Percentiles rank a stretch among this genome's conserved stretches.
Evolutionary conservation across 2,888 invertebrate species (phyloP).

Genomic region (Lepidocyrtoides sp.): DNA sequence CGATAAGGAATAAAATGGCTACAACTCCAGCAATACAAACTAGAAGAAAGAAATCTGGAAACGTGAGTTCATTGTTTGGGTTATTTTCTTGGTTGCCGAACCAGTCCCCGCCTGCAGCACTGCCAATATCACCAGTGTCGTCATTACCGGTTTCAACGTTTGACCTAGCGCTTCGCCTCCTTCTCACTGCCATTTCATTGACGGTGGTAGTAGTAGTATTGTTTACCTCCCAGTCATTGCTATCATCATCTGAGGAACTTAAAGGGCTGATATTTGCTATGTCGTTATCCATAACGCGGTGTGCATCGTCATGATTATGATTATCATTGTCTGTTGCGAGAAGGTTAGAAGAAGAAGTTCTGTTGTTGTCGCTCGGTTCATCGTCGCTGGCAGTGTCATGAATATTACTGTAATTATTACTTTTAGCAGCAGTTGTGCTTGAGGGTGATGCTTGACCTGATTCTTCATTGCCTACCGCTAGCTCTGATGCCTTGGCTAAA

Average conservation of each 20-base stretch:
- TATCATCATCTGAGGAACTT: constrained; percentile 36
- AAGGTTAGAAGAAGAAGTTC: constrained; percentile 40
- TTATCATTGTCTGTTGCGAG: neutral
- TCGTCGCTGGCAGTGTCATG: constrained; percentile 45
- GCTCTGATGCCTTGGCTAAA: constrained; percentile 46
- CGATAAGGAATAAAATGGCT: neutral
- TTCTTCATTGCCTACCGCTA: constrained; percentile 78
- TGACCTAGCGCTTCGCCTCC: constrained; percentile 32
- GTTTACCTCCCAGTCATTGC: constrained; percentile 37
- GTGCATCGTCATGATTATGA: too few species aligned
- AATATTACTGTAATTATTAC: constrained; percentile 35
- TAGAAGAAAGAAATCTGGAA: constrained; percentile 40
- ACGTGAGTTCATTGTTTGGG: neutral
- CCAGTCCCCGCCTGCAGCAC: constrained; percentile 61
- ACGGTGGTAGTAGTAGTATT: too few species aligned
- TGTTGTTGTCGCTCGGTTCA: neutral
- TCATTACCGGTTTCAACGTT: neutral
- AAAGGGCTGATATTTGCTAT: constrained; percentile 51
- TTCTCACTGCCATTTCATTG: constrained; percentile 22
- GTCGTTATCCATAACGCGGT: constrained; percentile 16
- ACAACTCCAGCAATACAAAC: constrained; percentile 43
- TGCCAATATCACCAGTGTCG: neutral
- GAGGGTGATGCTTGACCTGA: constrained; percentile 79
- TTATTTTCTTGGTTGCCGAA: constrained; percentile 12
- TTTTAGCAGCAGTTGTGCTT: constrained; percentile 70